Percentiles rank a stretch among this genome's conserved stretches.
Conservation (phyloP, 2,888 invertebrate species). For the Papilio elwesi region DNA sequence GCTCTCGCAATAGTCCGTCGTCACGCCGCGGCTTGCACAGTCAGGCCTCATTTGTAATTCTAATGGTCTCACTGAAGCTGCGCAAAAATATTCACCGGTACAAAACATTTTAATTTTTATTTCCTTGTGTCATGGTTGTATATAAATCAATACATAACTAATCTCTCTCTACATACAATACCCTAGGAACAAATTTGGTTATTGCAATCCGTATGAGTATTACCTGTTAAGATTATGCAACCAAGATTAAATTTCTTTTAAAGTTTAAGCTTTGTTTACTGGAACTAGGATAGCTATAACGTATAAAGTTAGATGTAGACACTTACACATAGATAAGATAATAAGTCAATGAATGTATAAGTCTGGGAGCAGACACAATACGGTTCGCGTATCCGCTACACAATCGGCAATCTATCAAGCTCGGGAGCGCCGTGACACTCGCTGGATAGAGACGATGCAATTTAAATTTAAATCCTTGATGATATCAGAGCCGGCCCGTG, state of each 20-base stretch:
- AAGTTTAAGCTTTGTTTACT: no score
- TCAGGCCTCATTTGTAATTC: slow-evolving; percentile 65
- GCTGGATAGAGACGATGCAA: slow-evolving; percentile 69
- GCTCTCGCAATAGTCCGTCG: slow-evolving; percentile 55
- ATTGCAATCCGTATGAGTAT: no score
- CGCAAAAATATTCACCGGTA: slow-evolving; percentile 36
- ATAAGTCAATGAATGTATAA: slow-evolving; percentile 31
- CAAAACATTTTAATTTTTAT: slow-evolving; percentile 29
- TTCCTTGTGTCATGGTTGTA: slow-evolving; percentile 4
- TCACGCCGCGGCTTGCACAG: slow-evolving; percentile 50
- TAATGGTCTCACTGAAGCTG: slow-evolving; percentile 51
- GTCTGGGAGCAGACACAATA: slow-evolving; percentile 18
- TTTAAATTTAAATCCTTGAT: slow-evolving; percentile 76
- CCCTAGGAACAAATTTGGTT: no score
- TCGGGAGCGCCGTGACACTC: slow-evolving; percentile 66
- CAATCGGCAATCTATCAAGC: slow-evolving; percentile 76
- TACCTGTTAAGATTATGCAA: no score
- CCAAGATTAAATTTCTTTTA: no score
- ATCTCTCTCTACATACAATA: not conserved
- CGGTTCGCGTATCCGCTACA: slow-evolving; percentile 52
- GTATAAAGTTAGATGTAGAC: no score
- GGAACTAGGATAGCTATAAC: no score
- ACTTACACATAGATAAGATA: not conserved
- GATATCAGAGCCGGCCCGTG: slow-evolving; percentile 9
- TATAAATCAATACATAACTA: slow-evolving; percentile 10